Conservation (phyloP, 2,113 vertebrate genomes). For the Phoxinus phoxinus region DNA sequence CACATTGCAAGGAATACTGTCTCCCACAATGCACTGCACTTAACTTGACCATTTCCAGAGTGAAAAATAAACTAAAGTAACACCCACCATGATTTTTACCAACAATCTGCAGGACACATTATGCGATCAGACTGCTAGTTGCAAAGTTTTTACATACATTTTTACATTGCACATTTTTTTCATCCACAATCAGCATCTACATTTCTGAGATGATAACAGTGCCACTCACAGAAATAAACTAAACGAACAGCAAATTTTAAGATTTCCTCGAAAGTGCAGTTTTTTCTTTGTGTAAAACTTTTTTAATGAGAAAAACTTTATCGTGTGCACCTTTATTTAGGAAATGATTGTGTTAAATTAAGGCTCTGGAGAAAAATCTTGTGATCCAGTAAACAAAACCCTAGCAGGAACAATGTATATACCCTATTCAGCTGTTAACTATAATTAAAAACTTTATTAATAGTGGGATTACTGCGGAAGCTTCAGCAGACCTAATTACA, state of each 20-base stretch:
- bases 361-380: conserved; percentile 15
- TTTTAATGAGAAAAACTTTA: conserved; percentile 7
- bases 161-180: no score
- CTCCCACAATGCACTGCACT: neutral
- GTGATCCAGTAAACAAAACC: conserved; percentile 19
- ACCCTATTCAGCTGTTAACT: conserved; percentile 33
- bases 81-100: neutral
- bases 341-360: neutral
- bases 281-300: conserved; percentile 6
- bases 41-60: neutral
- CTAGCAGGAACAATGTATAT: conserved; percentile 18
- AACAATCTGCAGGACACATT: neutral
- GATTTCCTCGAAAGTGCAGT: neutral
- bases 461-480: conserved; percentile 23
- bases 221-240: neutral
- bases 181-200: neutral
- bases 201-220: neutral
- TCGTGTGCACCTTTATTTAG: neutral
- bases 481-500: conserved; percentile 34
- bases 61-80: neutral
- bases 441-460: conserved; percentile 35
- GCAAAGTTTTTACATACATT: neutral
- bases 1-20: neutral
- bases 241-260: neutral
- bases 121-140: neutral